Percentiles rank a stretch among this genome's conserved stretches.
phyloP scores from a whole-genome alignment of 2,113 vertebrate species.

The Illadopsis cleaveri region DNA sequence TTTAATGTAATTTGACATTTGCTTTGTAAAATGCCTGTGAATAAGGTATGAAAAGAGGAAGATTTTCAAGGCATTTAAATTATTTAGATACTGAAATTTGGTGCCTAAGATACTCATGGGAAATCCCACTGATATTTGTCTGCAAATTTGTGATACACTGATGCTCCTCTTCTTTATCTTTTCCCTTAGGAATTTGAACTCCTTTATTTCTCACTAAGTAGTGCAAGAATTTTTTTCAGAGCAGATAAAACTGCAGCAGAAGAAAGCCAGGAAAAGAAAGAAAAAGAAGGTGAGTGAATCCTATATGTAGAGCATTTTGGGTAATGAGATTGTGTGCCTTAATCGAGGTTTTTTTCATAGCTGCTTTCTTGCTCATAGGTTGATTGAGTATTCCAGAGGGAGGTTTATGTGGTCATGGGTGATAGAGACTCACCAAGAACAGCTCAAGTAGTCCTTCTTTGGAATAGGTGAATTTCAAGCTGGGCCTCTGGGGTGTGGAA shows the following conservation, averaged over 20 bases:
- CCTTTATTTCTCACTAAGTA: constrained; percentile 96
- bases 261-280: constrained; percentile 95
- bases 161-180: background rate
- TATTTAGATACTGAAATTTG: background rate
- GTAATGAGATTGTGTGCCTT: background rate
- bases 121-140: background rate
- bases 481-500: background rate
- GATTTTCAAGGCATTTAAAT: background rate
- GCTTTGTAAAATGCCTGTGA: background rate
- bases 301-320: rapidly evolving
- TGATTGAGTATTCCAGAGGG: background rate
- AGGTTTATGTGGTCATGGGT: background rate
- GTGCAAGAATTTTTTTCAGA: constrained; percentile 98
- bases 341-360: background rate
- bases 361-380: background rate
- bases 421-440: background rate
- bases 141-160: background rate
- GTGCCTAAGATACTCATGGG: background rate
- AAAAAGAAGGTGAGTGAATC: constrained; percentile 83
- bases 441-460: background rate
- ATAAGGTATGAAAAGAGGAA: background rate
- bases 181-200: constrained; percentile 92
- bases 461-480: background rate
- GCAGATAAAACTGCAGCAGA: constrained; percentile 97
- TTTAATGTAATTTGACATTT: background rate